phyloP scores from a whole-genome alignment of 2,113 vertebrate species.

The Corythaixoides concolor region DNA sequence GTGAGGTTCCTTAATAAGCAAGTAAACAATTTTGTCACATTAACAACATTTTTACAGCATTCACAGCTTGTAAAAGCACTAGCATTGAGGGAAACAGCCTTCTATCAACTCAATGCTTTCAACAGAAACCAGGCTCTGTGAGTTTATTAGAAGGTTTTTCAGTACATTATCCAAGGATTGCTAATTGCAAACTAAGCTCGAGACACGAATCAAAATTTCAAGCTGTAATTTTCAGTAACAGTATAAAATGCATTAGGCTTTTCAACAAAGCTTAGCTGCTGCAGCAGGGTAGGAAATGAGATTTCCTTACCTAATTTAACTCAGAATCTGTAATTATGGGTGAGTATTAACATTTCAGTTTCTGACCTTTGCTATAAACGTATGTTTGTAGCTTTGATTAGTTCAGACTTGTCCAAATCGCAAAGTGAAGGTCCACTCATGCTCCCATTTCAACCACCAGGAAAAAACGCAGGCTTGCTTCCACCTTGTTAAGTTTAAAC shows the following conservation, averaged over 20 bases:
- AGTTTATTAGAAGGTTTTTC: conserved; percentile 48
- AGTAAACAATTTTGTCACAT: conserved; percentile 37
- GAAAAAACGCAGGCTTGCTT: not conserved
- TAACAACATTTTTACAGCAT: not conserved
- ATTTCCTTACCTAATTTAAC: conserved; percentile 12
- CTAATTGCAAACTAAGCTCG: conserved; percentile 32
- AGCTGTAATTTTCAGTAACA: not conserved
- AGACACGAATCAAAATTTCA: conserved; percentile 6
- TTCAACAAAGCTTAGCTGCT: not conserved
- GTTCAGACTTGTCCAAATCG: not conserved
- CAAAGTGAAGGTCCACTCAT: not conserved
- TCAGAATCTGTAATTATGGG: conserved; percentile 1
- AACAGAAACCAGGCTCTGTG: not conserved
- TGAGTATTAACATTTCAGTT: not conserved
- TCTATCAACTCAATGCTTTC: not conserved
- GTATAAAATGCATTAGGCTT: not conserved
- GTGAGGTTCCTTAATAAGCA: not conserved
- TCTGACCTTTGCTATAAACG: conserved; percentile 10
- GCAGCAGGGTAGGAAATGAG: not conserved
- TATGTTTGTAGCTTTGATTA: not conserved
- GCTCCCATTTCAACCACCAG: not conserved
- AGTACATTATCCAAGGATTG: conserved; percentile 39
- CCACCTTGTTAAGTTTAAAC: not conserved
- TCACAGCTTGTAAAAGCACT: not conserved
- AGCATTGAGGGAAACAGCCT: not conserved